Percentiles rank a stretch among this genome's conserved stretches.
phyloP scores from a whole-genome alignment of 2,888 invertebrate species.

The Idaea dimidiata region DNA sequence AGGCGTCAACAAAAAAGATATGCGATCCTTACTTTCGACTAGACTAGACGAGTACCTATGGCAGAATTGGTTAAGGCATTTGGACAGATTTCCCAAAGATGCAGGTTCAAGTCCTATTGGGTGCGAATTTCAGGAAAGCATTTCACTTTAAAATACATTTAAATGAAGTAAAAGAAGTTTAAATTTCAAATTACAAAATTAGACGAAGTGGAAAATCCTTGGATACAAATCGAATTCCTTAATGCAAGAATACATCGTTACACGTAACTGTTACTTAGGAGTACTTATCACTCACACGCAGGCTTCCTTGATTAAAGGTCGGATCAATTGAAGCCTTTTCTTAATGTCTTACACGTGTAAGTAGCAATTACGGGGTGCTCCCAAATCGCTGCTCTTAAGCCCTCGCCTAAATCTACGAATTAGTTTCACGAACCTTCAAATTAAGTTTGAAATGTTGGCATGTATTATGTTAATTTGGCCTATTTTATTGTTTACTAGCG shows the following conservation, averaged over 20 bases:
- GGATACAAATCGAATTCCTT: not conserved
- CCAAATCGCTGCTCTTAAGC: slow-evolving; percentile 15
- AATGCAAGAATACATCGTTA: not conserved
- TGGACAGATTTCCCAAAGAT: no score
- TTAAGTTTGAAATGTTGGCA: slow-evolving; percentile 7
- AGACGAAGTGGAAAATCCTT: not conserved
- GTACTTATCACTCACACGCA: not conserved
- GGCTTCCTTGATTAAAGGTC: slow-evolving; percentile 26
- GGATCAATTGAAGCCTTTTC: slow-evolving; percentile 26
- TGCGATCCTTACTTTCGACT: no score
- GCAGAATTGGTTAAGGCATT: no score
- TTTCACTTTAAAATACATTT: no score
- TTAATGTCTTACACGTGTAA: slow-evolving; percentile 28
- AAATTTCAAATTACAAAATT: not conserved
- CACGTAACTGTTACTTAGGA: not conserved
- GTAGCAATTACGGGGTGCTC: slow-evolving; percentile 28
- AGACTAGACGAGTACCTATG: no score
- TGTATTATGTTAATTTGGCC: slow-evolving; percentile 22
- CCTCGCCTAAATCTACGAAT: slow-evolving; percentile 17
- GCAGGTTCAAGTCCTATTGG: no score
- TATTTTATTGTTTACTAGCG: slow-evolving; percentile 18
- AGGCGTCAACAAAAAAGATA: no score
- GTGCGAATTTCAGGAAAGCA: no score
- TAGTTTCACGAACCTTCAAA: slow-evolving; percentile 17
- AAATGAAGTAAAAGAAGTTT: not conserved